A percentile compares a stretch with the other conserved stretches of the same genome.
These are phyloP conservation scores for Tinamus major DNA, from an alignment of 2,797 vertebrate genomes.

Conservation along the genomic window DNA sequence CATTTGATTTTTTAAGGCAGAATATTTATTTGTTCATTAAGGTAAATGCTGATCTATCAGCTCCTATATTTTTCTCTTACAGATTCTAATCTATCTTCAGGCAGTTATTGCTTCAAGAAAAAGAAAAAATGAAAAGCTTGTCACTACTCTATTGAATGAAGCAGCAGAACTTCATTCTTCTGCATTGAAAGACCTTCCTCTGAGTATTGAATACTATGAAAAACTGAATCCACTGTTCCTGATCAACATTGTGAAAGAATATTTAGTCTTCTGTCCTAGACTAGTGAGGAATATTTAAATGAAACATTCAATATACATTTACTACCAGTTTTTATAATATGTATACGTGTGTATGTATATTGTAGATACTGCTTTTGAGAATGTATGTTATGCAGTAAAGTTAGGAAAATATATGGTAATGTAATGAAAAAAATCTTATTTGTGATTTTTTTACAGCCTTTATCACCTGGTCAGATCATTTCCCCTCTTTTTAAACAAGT, in stretches of 20 bases:
- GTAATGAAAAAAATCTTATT: not conserved
- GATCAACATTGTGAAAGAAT: constrained; percentile 76
- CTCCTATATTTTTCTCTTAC: not conserved
- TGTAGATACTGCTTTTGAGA: not conserved
- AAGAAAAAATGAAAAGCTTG: constrained; percentile 58
- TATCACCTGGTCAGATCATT: constrained; percentile 71
- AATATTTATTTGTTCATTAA: not conserved
- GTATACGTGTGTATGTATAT: no score
- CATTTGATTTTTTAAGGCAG: not conserved
- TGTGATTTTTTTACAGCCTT: constrained; percentile 52
- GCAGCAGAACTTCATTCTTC: constrained; percentile 77
- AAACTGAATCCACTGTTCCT: constrained; percentile 80
- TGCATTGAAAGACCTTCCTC: constrained; percentile 69
- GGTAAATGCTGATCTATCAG: not conserved
- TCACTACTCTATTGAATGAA: constrained; percentile 69
- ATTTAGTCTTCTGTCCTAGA: constrained; percentile 76
- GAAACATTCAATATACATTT: not conserved
- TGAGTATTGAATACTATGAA: constrained; percentile 80
- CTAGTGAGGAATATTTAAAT: constrained; percentile 63
- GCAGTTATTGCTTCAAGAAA: constrained; percentile 74
- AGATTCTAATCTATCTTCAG: constrained; percentile 80
- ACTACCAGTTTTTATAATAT: not conserved
- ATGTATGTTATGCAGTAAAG: not conserved
- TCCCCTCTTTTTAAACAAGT: constrained; percentile 80
- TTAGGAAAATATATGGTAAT: not conserved